Conservation (phyloP, 2,797 vertebrate species). For the Perodicticus potto region DNA sequence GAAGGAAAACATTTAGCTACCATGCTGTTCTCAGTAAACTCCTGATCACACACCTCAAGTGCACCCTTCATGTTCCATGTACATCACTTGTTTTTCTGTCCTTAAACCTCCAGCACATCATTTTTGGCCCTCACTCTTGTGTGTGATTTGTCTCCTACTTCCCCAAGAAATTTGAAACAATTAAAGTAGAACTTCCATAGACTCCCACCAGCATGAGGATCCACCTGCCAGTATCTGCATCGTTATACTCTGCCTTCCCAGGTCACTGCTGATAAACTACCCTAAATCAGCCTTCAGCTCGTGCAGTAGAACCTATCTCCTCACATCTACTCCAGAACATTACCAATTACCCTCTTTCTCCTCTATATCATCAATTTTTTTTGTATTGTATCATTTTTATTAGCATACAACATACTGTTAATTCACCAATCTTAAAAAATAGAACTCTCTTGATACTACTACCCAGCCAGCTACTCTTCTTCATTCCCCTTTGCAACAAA, state of each 20-base stretch:
- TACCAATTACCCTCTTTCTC: neutral
- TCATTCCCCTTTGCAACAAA: neutral
- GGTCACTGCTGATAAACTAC: neutral
- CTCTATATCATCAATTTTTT: neutral
- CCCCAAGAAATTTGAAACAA: slow-evolving; percentile 16
- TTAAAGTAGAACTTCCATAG: neutral
- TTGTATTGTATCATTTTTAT: neutral
- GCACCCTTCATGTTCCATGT: neutral
- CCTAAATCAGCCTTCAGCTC: neutral
- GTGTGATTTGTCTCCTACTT: slow-evolving; percentile 15
- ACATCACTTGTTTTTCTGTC: neutral
- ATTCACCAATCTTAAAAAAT: slow-evolving; percentile 8
- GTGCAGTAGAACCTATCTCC: neutral
- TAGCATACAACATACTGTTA: neutral
- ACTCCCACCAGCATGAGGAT: neutral
- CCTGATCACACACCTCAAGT: neutral
- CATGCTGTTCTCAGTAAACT: neutral
- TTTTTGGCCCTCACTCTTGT: neutral
- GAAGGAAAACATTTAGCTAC: neutral
- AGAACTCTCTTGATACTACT: neutral
- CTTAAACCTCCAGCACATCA: neutral
- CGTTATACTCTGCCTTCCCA: neutral
- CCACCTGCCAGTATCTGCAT: neutral
- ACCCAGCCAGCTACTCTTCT: neutral
- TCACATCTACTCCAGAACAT: neutral